Percentiles rank a stretch among this genome's conserved stretches.
Evolutionary conservation across 2,113 vertebrate genomes (phyloP).

Genomic region (Sphaerodactylus townsendi): DNA sequence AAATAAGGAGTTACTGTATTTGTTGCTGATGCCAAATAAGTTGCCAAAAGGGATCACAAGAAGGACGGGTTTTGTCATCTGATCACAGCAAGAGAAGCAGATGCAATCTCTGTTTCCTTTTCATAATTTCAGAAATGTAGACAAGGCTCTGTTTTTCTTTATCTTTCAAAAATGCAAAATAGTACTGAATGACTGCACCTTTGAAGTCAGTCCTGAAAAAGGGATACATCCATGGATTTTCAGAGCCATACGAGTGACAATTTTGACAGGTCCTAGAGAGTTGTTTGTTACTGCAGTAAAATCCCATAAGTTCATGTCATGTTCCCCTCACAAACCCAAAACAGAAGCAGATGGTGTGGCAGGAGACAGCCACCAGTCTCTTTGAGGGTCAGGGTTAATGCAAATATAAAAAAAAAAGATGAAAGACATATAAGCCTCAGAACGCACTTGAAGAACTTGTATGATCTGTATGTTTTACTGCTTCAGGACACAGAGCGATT

Average conservation of each 20-base stretch:
- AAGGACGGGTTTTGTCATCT: not conserved
- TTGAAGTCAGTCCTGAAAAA: not conserved
- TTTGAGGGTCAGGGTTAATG: not conserved
- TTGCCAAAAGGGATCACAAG: conserved; percentile 2
- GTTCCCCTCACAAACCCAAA: not conserved
- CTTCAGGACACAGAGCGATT: too few relatives aligned
- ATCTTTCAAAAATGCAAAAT: not conserved
- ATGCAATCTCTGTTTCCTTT: not conserved
- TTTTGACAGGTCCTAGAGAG: not conserved
- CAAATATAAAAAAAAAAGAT: not conserved
- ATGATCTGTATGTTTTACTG: too few relatives aligned
- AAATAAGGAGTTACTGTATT: not conserved
- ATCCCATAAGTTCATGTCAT: not conserved
- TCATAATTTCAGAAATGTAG: not conserved
- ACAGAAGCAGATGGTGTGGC: not conserved
- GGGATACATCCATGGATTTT: not conserved
- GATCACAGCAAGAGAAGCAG: not conserved
- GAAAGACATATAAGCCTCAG: not conserved
- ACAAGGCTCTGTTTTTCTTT: not conserved
- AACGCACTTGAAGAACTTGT: not conserved
- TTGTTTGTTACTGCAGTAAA: not conserved
- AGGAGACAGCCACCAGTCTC: not conserved
- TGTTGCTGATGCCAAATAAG: not conserved
- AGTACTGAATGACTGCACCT: not conserved
- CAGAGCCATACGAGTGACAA: not conserved